phyloP scores from a whole-genome alignment of 2,888 invertebrate species.

The Cantharis flavilabris region DNA sequence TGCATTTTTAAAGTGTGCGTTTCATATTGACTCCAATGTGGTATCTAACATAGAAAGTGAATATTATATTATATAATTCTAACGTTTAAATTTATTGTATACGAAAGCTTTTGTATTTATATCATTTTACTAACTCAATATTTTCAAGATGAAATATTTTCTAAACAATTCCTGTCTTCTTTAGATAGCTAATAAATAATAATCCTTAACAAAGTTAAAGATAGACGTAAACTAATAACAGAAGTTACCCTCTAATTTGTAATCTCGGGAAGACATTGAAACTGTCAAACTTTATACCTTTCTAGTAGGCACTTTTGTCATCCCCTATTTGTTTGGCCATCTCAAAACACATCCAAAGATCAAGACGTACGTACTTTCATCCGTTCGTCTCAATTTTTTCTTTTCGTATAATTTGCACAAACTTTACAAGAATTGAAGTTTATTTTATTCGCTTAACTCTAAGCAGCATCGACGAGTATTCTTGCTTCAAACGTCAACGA shows the following conservation, averaged over 20 bases:
- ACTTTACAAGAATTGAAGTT: not conserved
- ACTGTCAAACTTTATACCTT: slow-evolving; percentile 32
- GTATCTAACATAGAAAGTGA: slow-evolving; percentile 15
- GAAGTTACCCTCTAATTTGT: slow-evolving; percentile 36
- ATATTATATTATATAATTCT: slow-evolving; percentile 12
- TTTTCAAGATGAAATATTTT: slow-evolving; percentile 8
- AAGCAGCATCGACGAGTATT: not conserved
- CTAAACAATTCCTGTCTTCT: not conserved
- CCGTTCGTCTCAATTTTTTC: not conserved
- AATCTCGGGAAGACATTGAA: slow-evolving; percentile 35
- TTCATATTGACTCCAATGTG: not conserved
- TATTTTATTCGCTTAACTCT: not conserved
- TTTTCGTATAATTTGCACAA: not conserved
- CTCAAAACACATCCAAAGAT: slow-evolving; percentile 18
- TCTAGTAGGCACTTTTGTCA: slow-evolving; percentile 25
- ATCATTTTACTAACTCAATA: slow-evolving; percentile 12
- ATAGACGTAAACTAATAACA: slow-evolving; percentile 32
- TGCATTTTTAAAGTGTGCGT: too few species aligned
- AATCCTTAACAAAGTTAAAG: slow-evolving; percentile 9
- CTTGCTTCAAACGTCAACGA: not conserved
- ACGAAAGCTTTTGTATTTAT: slow-evolving; percentile 6
- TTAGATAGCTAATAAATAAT: slow-evolving; percentile 16
- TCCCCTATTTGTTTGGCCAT: slow-evolving; percentile 30
- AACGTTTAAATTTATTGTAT: slow-evolving; percentile 15
- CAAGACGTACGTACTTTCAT: not conserved